Base-by-base conservation (phyloP, 2,888 invertebrate species). In the Ennomos fuscantarius region DNA sequence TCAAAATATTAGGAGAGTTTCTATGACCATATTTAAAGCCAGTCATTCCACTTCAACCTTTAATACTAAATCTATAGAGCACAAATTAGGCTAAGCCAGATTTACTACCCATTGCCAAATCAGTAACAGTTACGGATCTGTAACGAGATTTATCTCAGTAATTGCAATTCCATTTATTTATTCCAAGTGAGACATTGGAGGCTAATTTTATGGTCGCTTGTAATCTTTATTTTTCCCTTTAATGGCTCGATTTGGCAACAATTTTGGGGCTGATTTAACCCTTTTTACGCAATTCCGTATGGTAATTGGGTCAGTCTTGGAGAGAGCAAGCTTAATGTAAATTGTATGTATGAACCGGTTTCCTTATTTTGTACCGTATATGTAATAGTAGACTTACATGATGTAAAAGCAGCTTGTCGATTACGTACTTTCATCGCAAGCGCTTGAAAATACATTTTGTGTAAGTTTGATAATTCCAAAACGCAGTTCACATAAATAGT, bases 241-340 rank as follows among this genome's bases (percentile, higher is more conserved):
- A 80, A 80, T 74, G 76, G 74, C 62, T 66, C 74, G 71, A 81
- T 77, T 78, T 77, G 74, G 76, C 78, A 73, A 67, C 72, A 69
- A 72, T 76, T 74, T 78, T 74, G 72, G 70, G 56, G 24, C 6
- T 65, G 72, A 76, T 78, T 80, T 78, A 79, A 78, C 78, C 78
- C 76, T 74, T 75, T 72, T 62, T 55, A 61, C 50, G 59, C 41
- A 50, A 62, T 45, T 60, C 59, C 15, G 60, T 41, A 48, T 52
- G 50, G 55, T 62, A 65, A 65, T 64, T 62, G 52, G 68, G 68
- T 64, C 65, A 56, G 51, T 11, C 53, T 24, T 53, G 9, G 31
- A 34, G 41, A 40, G 49, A 34, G 24, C 8, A 24, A 34, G 45
- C 32, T 49, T 57, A 37, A 6, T 35, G 40, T 31, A 39, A 37